A percentile compares a stretch with the other conserved stretches of the same genome.
phyloP scores from a whole-genome alignment of 2,797 vertebrate species.

The Momotus momota region DNA sequence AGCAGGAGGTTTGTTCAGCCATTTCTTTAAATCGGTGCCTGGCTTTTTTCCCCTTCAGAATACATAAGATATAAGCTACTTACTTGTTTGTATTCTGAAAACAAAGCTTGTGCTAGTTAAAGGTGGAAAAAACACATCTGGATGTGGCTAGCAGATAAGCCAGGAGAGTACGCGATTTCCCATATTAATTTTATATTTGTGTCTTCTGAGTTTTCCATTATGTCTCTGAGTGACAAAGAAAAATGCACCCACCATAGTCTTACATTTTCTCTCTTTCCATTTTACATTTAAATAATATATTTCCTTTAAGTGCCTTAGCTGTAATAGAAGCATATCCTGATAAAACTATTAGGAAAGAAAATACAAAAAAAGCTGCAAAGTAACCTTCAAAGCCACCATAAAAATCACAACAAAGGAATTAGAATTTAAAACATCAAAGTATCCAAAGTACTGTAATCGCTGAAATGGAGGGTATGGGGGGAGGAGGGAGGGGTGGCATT shows the following conservation, averaged over 20 bases:
- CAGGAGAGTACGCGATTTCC: not conserved
- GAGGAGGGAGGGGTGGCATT: not conserved
- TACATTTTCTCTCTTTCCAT: constrained; percentile 32
- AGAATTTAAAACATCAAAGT: constrained; percentile 72
- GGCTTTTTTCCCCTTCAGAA: not conserved
- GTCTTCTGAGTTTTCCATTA: constrained; percentile 22
- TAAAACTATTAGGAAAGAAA: constrained; percentile 65
- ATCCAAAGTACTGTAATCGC: constrained; percentile 33
- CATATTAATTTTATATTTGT: constrained; percentile 9
- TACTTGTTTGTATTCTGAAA: constrained; percentile 21
- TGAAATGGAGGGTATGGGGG: not conserved
- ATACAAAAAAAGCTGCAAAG: constrained; percentile 62
- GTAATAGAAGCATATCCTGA: constrained; percentile 33
- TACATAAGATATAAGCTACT: not conserved
- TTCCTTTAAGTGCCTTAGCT: constrained; percentile 52
- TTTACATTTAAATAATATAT: constrained; percentile 58
- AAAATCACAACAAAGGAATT: constrained; percentile 73
- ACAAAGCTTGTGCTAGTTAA: constrained; percentile 2
- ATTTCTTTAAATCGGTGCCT: not conserved
- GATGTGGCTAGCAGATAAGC: constrained; percentile 31
- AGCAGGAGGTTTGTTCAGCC: constrained; percentile 7
- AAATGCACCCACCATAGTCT: not conserved
- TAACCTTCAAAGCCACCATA: constrained; percentile 67
- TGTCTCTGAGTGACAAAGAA: constrained; percentile 37
- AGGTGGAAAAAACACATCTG: not conserved